Conservation (phyloP, 64 coral and sea anemone genomes). For the Montipora sp. region DNA sequence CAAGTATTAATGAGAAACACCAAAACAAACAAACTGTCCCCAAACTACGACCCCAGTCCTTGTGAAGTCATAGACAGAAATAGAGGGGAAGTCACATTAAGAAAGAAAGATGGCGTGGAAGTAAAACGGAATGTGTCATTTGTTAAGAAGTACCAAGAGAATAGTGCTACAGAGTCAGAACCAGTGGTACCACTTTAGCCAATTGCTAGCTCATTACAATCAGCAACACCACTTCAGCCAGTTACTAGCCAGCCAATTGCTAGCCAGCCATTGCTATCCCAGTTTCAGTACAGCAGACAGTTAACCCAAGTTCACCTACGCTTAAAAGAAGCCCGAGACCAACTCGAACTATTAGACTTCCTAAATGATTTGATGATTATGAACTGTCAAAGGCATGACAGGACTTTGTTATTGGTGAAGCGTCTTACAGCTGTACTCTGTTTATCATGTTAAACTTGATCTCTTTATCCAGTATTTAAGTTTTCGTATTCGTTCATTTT, state of each 20-base stretch:
- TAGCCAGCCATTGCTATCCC: background rate
- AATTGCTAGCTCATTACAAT: background rate
- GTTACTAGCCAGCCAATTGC: background rate
- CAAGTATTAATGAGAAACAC: background rate
- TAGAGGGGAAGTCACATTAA: slow-evolving; percentile 8
- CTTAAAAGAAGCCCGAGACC: background rate
- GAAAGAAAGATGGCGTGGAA: background rate
- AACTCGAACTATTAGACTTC: slow-evolving; percentile 23
- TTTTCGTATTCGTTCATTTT: background rate
- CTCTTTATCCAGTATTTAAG: background rate
- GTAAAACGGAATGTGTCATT: background rate
- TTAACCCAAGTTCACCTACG: too few species aligned
- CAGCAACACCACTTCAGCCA: background rate
- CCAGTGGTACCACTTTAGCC: background rate
- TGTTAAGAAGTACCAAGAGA: slow-evolving; percentile 12
- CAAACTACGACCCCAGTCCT: background rate
- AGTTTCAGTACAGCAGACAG: background rate
- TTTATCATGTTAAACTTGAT: too few species aligned
- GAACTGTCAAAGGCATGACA: background rate
- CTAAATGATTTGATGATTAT: background rate
- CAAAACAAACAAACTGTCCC: background rate
- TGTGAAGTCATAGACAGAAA: slow-evolving; percentile 18
- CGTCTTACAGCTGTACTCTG: background rate
- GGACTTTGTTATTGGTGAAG: background rate
- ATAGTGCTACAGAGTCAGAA: background rate